Percentiles rank a stretch among this genome's conserved stretches.
Evolutionary conservation across 2,113 vertebrate species (phyloP).

Genomic region (Fregata magnificens): DNA sequence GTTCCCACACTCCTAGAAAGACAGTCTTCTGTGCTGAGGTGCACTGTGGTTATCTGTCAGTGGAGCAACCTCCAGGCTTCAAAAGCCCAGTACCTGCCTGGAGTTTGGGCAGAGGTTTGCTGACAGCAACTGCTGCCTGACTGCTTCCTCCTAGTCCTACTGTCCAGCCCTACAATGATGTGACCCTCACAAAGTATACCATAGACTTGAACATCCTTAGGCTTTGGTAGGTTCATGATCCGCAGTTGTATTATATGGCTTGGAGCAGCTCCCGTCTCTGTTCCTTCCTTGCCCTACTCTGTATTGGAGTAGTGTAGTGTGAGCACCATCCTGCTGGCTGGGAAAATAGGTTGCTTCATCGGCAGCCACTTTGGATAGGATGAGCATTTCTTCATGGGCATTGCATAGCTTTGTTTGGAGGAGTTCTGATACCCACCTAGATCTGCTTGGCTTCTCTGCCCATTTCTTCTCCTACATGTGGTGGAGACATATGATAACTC

Average conservation of each 20-base stretch:
- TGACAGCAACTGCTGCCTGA: not conserved
- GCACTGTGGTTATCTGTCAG: not conserved
- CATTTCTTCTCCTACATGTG: not conserved
- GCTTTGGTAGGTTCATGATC: not conserved
- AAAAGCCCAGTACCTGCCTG: not conserved
- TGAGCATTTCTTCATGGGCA: not conserved
- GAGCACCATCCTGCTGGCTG: not conserved
- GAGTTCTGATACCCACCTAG: not conserved
- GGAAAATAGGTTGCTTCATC: not conserved
- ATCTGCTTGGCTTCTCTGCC: not conserved
- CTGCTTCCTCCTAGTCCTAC: not conserved
- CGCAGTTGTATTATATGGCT: not conserved
- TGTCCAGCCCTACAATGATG: not conserved
- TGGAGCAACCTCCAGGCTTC: not conserved
- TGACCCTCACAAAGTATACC: not conserved
- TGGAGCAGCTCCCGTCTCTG: not conserved
- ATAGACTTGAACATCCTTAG: not conserved
- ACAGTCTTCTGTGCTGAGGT: not conserved
- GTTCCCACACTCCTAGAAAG: not conserved
- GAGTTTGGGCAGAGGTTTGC: not conserved
- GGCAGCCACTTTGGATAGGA: not conserved
- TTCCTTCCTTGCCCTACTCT: not conserved
- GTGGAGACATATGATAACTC: not conserved
- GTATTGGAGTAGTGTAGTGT: not conserved
- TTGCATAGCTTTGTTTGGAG: not conserved